A percentile compares a stretch with the other conserved stretches of the same genome.
phyloP scores from a whole-genome alignment of 2,797 vertebrate genomes.

The Clarias pachynema region DNA sequence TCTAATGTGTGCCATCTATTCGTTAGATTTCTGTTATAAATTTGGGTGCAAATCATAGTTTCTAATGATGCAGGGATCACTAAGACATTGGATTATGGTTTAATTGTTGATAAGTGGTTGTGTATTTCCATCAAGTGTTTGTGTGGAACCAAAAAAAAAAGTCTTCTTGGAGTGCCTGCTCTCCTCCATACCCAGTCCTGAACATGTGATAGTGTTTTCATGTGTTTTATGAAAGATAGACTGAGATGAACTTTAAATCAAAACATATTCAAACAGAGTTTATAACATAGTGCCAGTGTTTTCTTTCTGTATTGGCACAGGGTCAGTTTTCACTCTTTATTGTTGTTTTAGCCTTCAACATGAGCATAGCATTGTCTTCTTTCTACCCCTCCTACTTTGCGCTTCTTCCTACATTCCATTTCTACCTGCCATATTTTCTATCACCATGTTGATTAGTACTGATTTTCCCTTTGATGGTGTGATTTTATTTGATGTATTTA shows the following conservation, averaged over 20 bases:
- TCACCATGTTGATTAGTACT: conserved; percentile 57
- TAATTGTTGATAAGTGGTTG: conserved; percentile 46
- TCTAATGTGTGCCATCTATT: conserved; percentile 6
- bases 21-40: neutral
- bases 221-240: neutral
- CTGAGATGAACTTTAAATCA: neutral
- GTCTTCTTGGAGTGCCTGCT: conserved; percentile 11
- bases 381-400: conserved; percentile 43
- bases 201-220: neutral
- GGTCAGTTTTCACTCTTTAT: neutral
- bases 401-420: conserved; percentile 77
- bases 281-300: neutral
- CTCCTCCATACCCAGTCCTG: conserved; percentile 2
- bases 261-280: neutral
- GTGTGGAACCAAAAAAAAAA: conserved; percentile 67
- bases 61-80: conserved; percentile 62
- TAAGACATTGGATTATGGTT: conserved; percentile 53
- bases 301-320: neutral
- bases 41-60: neutral
- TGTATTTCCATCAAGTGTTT: conserved; percentile 61
- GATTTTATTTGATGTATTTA: conserved; percentile 74
- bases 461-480: conserved; percentile 51
- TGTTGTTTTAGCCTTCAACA: neutral
- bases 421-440: conserved; percentile 61
- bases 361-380: neutral